Conservation (phyloP, 2,113 vertebrate genomes). For the Ardeotis arabs region DNA sequence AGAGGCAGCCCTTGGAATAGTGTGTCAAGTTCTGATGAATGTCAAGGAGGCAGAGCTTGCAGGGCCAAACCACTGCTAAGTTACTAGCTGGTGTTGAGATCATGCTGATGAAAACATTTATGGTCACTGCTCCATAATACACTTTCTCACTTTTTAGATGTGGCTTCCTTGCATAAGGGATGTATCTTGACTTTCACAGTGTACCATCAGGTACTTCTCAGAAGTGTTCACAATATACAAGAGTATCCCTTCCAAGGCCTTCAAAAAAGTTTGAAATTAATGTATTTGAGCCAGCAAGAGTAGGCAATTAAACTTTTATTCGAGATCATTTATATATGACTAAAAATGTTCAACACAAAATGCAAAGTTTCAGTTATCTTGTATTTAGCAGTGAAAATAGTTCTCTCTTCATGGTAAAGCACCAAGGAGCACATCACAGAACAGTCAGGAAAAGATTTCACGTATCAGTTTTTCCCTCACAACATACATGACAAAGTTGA, state of each 20-base stretch:
- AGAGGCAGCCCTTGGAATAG: neutral
- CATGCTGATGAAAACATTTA: neutral
- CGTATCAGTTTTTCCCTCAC: neutral
- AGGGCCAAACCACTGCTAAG: neutral
- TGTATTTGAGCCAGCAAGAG: neutral
- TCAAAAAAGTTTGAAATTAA: neutral
- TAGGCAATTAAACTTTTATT: conserved; percentile 65
- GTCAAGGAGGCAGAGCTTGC: neutral
- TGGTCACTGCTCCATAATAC: neutral
- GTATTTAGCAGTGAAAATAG: conserved; percentile 34
- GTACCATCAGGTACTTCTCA: neutral
- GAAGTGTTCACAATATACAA: neutral
- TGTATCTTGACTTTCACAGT: neutral
- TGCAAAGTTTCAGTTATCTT: neutral
- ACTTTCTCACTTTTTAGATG: neutral
- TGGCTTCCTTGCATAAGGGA: neutral
- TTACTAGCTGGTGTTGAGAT: neutral
- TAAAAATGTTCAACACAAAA: conserved; percentile 41
- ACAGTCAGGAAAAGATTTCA: neutral
- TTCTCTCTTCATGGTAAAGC: neutral
- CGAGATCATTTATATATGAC: neutral
- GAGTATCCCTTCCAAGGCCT: neutral
- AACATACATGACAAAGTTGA: neutral
- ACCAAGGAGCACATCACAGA: conserved; percentile 16
- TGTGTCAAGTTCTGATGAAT: neutral